phyloP scores from a whole-genome alignment of 2,797 vertebrate genomes.

The Yasuhikotakia modesta region DNA sequence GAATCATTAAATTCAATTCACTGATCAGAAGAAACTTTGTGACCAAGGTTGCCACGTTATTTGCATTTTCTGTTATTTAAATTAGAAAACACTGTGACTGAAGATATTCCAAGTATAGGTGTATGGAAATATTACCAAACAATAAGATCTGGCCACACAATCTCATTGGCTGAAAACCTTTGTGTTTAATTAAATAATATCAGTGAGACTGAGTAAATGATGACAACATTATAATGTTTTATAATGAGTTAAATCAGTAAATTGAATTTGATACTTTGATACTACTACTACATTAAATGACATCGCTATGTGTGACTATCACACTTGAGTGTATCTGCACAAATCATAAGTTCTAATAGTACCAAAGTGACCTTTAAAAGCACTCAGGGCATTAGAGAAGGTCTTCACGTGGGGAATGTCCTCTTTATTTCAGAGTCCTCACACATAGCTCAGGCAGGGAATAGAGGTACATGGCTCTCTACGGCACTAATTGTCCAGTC shows the following conservation, averaged over 20 bases:
- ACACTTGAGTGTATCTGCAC: neutral
- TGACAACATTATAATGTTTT: no score
- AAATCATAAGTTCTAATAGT: conserved; percentile 40
- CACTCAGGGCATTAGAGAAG: conserved; percentile 43
- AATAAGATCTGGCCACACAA: neutral
- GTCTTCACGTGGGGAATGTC: conserved; percentile 49
- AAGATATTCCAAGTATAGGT: no score
- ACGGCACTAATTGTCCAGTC: conserved; percentile 49
- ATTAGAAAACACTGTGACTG: neutral
- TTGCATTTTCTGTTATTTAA: neutral
- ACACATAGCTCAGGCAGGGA: conserved; percentile 15
- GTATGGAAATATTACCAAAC: no score
- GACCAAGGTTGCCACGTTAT: conserved; percentile 1
- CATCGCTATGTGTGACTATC: neutral
- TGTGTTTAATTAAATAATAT: no score
- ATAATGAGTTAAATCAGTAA: no score
- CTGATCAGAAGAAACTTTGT: conserved; percentile 21
- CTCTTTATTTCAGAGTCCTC: conserved; percentile 36
- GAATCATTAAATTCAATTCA: conserved; percentile 36
- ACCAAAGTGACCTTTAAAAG: conserved; percentile 53
- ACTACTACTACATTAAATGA: neutral
- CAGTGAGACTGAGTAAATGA: no score
- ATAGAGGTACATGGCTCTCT: conserved; percentile 26
- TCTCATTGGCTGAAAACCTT: neutral
- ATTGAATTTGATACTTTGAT: no score